These are phyloP conservation scores for Anolis carolinensis DNA, from an alignment of 2,113 vertebrate species.

Conservation along the genomic window DNA sequence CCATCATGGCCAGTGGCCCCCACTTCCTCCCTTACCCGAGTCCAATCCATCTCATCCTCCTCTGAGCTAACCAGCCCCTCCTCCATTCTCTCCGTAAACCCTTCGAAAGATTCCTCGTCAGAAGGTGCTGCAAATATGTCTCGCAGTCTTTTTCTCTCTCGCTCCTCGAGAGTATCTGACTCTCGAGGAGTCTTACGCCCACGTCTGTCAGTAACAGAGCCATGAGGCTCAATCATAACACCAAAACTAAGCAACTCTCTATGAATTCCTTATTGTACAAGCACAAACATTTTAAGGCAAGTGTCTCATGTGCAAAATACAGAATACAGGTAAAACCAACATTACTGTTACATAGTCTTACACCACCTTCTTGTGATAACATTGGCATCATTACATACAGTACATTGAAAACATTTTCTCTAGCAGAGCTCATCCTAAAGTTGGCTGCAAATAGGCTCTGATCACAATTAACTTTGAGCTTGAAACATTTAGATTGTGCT, in stretches of 20 bases:
- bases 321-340: conserved; percentile 73
- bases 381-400: conserved; percentile 69
- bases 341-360: conserved; percentile 68
- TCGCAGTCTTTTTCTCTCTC: too few relatives aligned
- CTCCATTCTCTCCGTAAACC: too few relatives aligned
- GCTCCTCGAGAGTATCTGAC: too few relatives aligned
- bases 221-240: too few relatives aligned
- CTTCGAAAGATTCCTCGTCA: too few relatives aligned
- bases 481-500: conserved; percentile 46
- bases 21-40: too few relatives aligned
- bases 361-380: conserved; percentile 66
- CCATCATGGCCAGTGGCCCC: too few relatives aligned
- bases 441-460: conserved; percentile 70
- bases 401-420: conserved; percentile 73
- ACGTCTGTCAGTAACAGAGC: too few relatives aligned
- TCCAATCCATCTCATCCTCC: too few relatives aligned
- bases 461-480: conserved; percentile 64
- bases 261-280: conserved; percentile 69
- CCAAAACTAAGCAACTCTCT: conserved; percentile 66
- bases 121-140: too few relatives aligned
- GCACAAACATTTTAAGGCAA: conserved; percentile 79
- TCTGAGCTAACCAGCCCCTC: too few relatives aligned
- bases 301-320: conserved; percentile 78
- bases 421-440: conserved; percentile 71
- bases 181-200: too few relatives aligned